Base-by-base conservation (phyloP, 2,797 vertebrate species). In the Dryobates pubescens region DNA sequence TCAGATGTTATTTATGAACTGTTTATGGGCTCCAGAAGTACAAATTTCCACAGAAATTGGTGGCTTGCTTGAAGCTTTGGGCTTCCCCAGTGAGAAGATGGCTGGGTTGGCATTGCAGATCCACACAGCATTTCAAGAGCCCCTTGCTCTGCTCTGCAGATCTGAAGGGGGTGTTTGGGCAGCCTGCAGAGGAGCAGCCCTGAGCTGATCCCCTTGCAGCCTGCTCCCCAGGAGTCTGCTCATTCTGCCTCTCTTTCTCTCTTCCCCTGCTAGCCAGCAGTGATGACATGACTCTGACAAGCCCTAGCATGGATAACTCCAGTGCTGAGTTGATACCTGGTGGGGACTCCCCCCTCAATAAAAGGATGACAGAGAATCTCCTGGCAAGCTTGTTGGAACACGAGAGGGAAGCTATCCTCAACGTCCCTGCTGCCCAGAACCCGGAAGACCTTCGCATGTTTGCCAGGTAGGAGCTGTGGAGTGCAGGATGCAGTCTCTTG, bases 231-330 rank as follows among this genome's bases (percentile, higher is more conserved):
- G 68, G 27, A 90, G 45, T n/a, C 49, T 51, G 49, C 49, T 24
- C 49, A 51, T 24, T 8, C 2, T 22, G 8, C 86, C 15, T 82
- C 1, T 92, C 14, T 85, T 7, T 92, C 29, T n/a, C 2, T 80
- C 58, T 38, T 47, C 27, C n/a, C 34, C 17, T 59, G 41, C 32
- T 81, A 99, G 99, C 99, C 91, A 99, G 99, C 92, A 99, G 99
- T 30, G 99, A 99, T 49, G 99, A 99, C 96, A 99, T 99, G 99
- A 99, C 99, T 43, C 98, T 99, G 88, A 99, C 99, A 41, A 99
- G 99, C 95, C 99, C 99, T 82, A 99, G 99, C 96, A 99, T 99
- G 99, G 99, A 99, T 92, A 99, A 99, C 97, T 99, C 99, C 78
- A 99, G 99, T 19, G 98, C 99, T 5, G 99, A 99, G 97, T 97